Evolutionary conservation across 2,113 vertebrate genomes (phyloP).

Genomic region (Lepidothrix coronata): DNA sequence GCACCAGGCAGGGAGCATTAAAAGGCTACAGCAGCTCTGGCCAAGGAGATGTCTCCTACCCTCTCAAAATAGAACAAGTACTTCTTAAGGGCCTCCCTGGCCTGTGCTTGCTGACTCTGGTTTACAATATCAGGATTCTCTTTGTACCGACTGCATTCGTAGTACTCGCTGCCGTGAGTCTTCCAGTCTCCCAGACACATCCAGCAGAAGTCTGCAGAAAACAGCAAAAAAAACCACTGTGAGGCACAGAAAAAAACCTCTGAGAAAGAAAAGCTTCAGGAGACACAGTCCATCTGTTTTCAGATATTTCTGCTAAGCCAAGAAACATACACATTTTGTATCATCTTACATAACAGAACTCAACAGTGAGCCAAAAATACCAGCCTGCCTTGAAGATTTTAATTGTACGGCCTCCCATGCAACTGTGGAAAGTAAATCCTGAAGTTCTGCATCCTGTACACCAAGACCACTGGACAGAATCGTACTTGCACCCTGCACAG

Average conservation of each 20-base stretch:
- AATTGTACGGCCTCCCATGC: neutral
- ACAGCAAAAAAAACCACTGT: constrained; percentile 32
- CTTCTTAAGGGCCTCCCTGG: constrained; percentile 98
- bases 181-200: constrained; percentile 99
- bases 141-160: constrained; percentile 99
- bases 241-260: neutral
- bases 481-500: neutral
- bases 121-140: constrained; percentile 99
- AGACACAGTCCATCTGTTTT: constrained; percentile 23
- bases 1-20: constrained; percentile 63
- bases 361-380: neutral
- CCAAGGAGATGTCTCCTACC: constrained; percentile 78
- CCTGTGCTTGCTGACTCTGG: constrained; percentile 99
- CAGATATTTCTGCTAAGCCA: constrained; percentile 32
- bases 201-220: constrained; percentile 95
- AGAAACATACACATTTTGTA: neutral
- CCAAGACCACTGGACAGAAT: neutral
- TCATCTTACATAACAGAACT: neutral
- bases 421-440: neutral
- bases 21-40: constrained; percentile 66
- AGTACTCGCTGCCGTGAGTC: constrained; percentile 98
- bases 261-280: neutral
- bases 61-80: constrained; percentile 99
- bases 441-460: neutral
- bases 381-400: neutral